Evolutionary conservation across 2,797 vertebrate species (phyloP), one percentile per base, ranked within the genome.

Genomic region (Harpagifer antarcticus): DNA sequence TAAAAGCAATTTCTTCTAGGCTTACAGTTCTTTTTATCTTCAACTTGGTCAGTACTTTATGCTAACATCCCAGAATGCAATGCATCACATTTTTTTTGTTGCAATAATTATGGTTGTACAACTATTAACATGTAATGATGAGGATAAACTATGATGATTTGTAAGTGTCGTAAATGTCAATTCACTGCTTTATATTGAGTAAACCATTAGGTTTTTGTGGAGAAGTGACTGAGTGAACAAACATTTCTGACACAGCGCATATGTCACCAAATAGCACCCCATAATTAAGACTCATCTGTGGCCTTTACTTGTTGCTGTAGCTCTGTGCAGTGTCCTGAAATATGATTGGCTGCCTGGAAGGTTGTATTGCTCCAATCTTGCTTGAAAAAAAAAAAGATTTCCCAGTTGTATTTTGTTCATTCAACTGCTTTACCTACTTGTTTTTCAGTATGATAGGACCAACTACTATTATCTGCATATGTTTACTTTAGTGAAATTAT

Each of bases 291-390:
- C 20, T 20, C 27, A 23, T 23, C 33, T 57, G 37, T 23, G 13
- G 19, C 57, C 37, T 20, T n/a, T 23, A 40, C 3, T 44, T 14
- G 20, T 31, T 66, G 16, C 50, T 40, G 23, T 19, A 19, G 23
- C 16, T 47, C 43, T 47, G 43, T 55, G 23, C 43, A 20, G 17
- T 19, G 53, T 49, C 31, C 54, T 49, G 40, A 3, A 3, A 0
- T 72, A 14, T 62, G 33, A 72, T 56, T 40, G 50, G 52, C n/a
- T 61, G 42, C 68, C 42, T 62, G 50, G n/a, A 44, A n/a, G 9
- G 9, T 20, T 57, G 17, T 17, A 16, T n/a, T 40, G 44, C 20
- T 40, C 7, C 13, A 54, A 0, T 1, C 13, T 53, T 31, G 33
- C 33, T 37, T 37, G 33, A n/a, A 54, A 17, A 50, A 31, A 15